Base-by-base conservation (phyloP, 2,888 invertebrate species). In the Perizoma affinitatum region DNA sequence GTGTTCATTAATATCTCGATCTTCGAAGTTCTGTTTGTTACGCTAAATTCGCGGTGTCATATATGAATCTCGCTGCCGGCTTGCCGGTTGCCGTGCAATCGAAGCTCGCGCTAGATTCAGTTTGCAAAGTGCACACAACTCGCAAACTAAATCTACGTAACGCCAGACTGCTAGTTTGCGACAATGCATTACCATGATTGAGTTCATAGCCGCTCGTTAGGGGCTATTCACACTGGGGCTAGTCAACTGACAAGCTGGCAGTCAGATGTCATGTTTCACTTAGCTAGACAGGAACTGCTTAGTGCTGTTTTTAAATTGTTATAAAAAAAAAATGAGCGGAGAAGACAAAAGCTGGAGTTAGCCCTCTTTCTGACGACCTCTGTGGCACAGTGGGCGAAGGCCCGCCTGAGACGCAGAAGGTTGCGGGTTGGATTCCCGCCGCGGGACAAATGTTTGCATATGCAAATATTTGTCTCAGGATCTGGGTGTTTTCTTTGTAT, bases 181-280 rank as follows among this genome's bases (percentile, higher is more conserved):
- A 69, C 69, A 69, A 69, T 69, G 67, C 67, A 67, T 70, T 70
- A 70, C 67, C 63, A 62, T 70, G 69, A 70, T 70, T 70, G 66
- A 62, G 50, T 62, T 69, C 61, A 64, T 66, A 61, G 64, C 57
- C 46, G 61, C 47, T 61, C 42, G 62, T 62, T 59, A 58, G 61
- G 54, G 54, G 58, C 49, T 40, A 52, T 68, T 66, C 67, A 65
- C 63, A 66, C 54, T 56, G 63, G 51, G 40, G 55, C 57, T 38
- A 22, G 48, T 7, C 38, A 50, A 44, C 22, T 55, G 62, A 55
- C 52, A 54, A 22, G 22, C 43, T 10, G 22, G 41, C 50, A 56
- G 61, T 48, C 60, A 48, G 11, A 56, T 58, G 57, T 62, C 61
- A 47, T 61, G 54, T 58, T 62, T 54, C 58, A 62, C 34, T 58